A percentile compares a stretch with the other conserved stretches of the same genome.
Evolutionary conservation across 2,113 vertebrate species (phyloP).

Genomic region (Ardeotis arabs): DNA sequence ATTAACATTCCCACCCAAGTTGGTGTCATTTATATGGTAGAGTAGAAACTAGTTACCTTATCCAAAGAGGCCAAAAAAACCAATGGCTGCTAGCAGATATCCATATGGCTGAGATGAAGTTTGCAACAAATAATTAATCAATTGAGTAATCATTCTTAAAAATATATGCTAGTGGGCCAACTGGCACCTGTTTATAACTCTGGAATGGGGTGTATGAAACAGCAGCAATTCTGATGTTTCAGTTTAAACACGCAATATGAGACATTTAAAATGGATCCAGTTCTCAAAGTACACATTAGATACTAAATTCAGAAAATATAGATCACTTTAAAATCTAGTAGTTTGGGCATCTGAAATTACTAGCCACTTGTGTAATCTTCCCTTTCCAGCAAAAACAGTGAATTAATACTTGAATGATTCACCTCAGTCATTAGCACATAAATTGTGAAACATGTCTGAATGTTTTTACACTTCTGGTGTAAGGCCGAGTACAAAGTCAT

Average conservation of each 20-base stretch:
- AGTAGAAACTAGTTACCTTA: not conserved
- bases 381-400: not conserved
- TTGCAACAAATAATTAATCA: not conserved
- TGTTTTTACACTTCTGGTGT: not conserved
- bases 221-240: not conserved
- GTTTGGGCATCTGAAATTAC: not conserved
- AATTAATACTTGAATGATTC: not conserved
- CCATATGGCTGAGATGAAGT: not conserved
- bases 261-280: not conserved
- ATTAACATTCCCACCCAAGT: not conserved
- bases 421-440: not conserved
- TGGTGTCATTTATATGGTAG: not conserved
- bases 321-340: not conserved
- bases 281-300: not conserved
- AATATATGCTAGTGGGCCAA: not conserved
- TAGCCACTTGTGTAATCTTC: not conserved
- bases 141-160: not conserved
- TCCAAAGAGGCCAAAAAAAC: not conserved
- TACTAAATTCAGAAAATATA: not conserved
- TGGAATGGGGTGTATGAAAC: not conserved
- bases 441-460: not conserved
- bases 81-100: not conserved
- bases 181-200: not conserved
- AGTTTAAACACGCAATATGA: not conserved
- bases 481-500: not conserved